A percentile compares a stretch with the other conserved stretches of the same genome.
phyloP scores from a whole-genome alignment of 2,113 vertebrate species.

The Penelope pileata region DNA sequence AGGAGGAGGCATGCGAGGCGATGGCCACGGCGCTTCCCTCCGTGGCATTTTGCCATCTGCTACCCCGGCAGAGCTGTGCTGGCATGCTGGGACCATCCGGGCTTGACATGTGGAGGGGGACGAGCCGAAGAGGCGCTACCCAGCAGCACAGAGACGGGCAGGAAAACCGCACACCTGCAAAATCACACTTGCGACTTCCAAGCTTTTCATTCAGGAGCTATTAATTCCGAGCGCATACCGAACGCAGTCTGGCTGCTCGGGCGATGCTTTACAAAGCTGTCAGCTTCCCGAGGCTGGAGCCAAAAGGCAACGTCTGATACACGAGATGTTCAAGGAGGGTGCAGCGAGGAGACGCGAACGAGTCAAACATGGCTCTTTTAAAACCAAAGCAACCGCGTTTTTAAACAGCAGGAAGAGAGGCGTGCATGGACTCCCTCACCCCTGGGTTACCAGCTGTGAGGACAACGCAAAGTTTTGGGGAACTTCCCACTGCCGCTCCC shows the following conservation, averaged over 20 bases:
- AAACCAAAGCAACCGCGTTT: conserved; percentile 4
- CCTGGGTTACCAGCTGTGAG: background rate
- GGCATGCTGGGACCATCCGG: conserved; percentile 28
- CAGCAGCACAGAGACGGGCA: background rate
- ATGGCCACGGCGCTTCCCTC: background rate
- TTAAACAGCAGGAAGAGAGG: background rate
- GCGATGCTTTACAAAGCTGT: conserved; percentile 64
- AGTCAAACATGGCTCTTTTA: conserved; percentile 37
- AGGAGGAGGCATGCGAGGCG: background rate
- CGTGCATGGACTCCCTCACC: background rate
- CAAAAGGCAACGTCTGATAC: conserved; percentile 66
- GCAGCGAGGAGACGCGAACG: conserved; percentile 37
- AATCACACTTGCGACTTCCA: conserved; percentile 33
- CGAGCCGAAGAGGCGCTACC: background rate
- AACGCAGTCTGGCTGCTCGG: conserved; percentile 41
- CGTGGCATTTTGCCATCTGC: conserved; percentile 39
- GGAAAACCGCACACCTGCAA: conserved; percentile 37
- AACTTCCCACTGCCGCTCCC: background rate
- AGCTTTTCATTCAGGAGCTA: conserved; percentile 42
- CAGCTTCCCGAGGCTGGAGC: conserved; percentile 49
- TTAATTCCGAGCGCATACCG: conserved; percentile 56
- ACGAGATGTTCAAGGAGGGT: conserved; percentile 64
- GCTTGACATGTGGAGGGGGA: background rate
- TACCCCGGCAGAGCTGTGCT: background rate
- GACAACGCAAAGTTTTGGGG: background rate